phyloP scores from a whole-genome alignment of 2,113 vertebrate genomes.

The Vicugna pacos region DNA sequence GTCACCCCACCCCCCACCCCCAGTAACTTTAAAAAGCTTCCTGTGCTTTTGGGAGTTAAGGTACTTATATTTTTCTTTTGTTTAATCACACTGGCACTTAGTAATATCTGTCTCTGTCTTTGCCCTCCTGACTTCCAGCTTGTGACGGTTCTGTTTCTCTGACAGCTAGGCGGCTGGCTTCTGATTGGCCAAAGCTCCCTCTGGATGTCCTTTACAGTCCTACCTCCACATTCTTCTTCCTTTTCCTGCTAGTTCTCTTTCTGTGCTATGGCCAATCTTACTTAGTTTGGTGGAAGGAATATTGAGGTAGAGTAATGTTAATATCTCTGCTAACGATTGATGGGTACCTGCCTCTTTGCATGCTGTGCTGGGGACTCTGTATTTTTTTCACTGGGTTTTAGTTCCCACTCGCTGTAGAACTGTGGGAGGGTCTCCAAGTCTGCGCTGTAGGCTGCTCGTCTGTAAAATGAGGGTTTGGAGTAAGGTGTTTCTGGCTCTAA shows the following conservation, averaged over 20 bases:
- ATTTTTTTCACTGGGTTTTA: neutral
- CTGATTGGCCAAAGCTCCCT: neutral
- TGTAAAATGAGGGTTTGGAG: neutral
- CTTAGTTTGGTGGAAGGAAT: neutral
- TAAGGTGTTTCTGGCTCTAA: neutral
- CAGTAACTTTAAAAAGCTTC: neutral
- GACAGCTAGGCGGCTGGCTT: neutral
- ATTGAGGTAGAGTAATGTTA: neutral
- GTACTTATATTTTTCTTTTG: neutral
- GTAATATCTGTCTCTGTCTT: neutral
- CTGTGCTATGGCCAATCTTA: neutral
- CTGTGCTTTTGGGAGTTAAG: neutral
- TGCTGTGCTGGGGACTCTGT: neutral
- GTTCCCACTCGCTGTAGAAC: neutral
- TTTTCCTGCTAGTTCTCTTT: neutral
- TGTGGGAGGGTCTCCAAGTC: neutral
- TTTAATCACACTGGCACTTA: neutral
- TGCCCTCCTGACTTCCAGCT: neutral
- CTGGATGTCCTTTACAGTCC: neutral
- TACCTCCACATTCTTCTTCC: neutral
- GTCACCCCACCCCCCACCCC: neutral
- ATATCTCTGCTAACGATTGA: neutral
- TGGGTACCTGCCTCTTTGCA: neutral
- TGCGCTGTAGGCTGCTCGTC: neutral
- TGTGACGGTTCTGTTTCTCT: neutral